Base-by-base conservation (phyloP, 2,113 vertebrate species). In the Rynchops niger region DNA sequence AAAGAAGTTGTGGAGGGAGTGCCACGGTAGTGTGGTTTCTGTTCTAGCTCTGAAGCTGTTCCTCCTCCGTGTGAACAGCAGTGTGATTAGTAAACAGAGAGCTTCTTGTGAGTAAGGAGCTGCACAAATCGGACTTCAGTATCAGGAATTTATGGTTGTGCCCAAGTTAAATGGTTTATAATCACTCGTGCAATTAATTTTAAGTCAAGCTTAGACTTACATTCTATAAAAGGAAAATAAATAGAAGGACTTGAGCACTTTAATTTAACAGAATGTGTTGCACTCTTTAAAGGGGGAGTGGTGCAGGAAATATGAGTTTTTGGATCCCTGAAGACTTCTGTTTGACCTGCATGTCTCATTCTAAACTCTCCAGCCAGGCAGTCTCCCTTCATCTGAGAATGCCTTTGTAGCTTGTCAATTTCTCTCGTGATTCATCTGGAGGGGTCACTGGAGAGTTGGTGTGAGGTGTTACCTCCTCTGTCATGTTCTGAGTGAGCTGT, bases 341-440 rank as follows among this genome's bases (percentile, higher is more conserved):
- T 67, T 93, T 91, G 86, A 96, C 83, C 70, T 55, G 34, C 1
- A 0, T 15, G 47, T 91, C 69, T 91, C 56, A 42, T 90, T 50
- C 73, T 73, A 66, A 94, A 52, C 26, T 71, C 38, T 40, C 47
- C 88, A 84, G 43, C 56, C 59, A 85, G 42, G 53, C 62, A 78
- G 62, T 26, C 38, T 81, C 22, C 22, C 83, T 94, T 89, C 73
- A 81, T 89, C 47, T 63, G 43, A 88, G 52, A 92, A 84, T 72
- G 69, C 62, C 6, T 9, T 50, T 92, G 83, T 72, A 85, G 77
- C 69, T 93, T 82, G 86, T 95, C 85, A 81, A 1, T 90, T 94
- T 92, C 71, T 77, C 43, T 82, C 67, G 70, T 72, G 61, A 65
- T 92, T 94, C 56, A 40, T 94, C 91, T 87, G 36, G 73, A 95